phyloP scores from a whole-genome alignment of 2,888 invertebrate genomes.

The Ernsta delagoae region DNA sequence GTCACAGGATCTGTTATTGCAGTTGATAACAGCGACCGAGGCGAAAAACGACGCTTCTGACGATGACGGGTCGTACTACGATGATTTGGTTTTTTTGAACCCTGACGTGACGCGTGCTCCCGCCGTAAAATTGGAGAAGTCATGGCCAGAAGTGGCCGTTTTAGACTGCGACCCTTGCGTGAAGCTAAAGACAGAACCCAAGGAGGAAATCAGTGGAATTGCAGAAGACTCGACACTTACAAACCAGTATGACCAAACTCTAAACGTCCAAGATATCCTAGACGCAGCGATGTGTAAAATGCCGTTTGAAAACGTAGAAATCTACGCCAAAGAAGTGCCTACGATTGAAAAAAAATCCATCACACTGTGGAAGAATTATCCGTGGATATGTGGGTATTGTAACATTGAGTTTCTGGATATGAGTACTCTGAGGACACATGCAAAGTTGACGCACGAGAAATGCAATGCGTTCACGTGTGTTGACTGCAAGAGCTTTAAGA shows the following conservation, averaged over 20 bases:
- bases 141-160: conserved; percentile 24
- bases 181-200: conserved; percentile 63
- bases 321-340: conserved; percentile 67
- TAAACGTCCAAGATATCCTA: conserved; percentile 68
- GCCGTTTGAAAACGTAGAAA: conserved; percentile 57
- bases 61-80: conserved; percentile 55
- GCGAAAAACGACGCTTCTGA: conserved; percentile 55
- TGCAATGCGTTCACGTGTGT: conserved; percentile 87
- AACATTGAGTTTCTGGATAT: conserved; percentile 70
- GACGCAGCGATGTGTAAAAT: conserved; percentile 63
- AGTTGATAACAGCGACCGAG: conserved; percentile 49
- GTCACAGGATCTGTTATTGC: conserved; percentile 59
- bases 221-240: conserved; percentile 33
- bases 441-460: conserved; percentile 86
- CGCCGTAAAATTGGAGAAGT: conserved; percentile 40
- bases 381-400: conserved; percentile 72
- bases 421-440: conserved; percentile 83
- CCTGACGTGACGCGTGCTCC: conserved; percentile 34
- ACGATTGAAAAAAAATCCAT: conserved; percentile 56
- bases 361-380: conserved; percentile 70
- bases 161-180: conserved; percentile 46
- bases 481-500: conserved; percentile 84
- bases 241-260: conserved; percentile 44
- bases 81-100: conserved; percentile 52
- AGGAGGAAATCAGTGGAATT: conserved; percentile 57